Evolutionary conservation across 2,888 invertebrate species (phyloP).

Genomic region (Hedychridium roseum): DNA sequence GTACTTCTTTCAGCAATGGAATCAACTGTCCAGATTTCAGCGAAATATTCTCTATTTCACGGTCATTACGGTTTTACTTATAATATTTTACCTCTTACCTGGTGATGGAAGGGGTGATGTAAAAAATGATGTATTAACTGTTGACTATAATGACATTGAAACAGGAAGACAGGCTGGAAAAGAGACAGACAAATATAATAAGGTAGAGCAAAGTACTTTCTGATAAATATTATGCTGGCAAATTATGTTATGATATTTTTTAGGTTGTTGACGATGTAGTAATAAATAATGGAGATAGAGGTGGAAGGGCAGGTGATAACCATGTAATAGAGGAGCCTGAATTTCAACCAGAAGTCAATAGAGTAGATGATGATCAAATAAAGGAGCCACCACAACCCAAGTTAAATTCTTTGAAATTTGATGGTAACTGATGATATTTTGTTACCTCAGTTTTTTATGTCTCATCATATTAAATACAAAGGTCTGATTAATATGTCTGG

Average conservation of each 20-base stretch:
- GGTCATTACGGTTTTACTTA: slow-evolving; percentile 68
- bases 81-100: slow-evolving; percentile 71
- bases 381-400: slow-evolving; percentile 59
- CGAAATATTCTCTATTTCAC: slow-evolving; percentile 77
- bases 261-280: slow-evolving; percentile 53
- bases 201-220: slow-evolving; percentile 25
- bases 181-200: slow-evolving; percentile 44
- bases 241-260: slow-evolving; percentile 4
- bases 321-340: slow-evolving; percentile 66
- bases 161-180: slow-evolving; percentile 42
- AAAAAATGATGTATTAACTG: slow-evolving; percentile 59
- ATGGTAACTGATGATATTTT: slow-evolving; percentile 35
- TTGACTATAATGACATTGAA: slow-evolving; percentile 46
- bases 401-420: slow-evolving; percentile 50
- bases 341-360: slow-evolving; percentile 58
- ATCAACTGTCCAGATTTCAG: slow-evolving; percentile 84
- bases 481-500: slow-evolving; percentile 36
- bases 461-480: not conserved
- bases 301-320: slow-evolving; percentile 50
- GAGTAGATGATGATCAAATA: slow-evolving; percentile 58
- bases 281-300: slow-evolving; percentile 54
- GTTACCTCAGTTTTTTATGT: not conserved
- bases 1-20: slow-evolving; percentile 78
- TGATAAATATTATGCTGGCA: not conserved
- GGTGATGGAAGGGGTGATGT: slow-evolving; percentile 56